A percentile compares a stretch with the other conserved stretches of the same genome.
These are phyloP conservation scores for Tiliqua scincoides DNA, from an alignment of 2,113 vertebrate genomes.

Conservation along the genomic window DNA sequence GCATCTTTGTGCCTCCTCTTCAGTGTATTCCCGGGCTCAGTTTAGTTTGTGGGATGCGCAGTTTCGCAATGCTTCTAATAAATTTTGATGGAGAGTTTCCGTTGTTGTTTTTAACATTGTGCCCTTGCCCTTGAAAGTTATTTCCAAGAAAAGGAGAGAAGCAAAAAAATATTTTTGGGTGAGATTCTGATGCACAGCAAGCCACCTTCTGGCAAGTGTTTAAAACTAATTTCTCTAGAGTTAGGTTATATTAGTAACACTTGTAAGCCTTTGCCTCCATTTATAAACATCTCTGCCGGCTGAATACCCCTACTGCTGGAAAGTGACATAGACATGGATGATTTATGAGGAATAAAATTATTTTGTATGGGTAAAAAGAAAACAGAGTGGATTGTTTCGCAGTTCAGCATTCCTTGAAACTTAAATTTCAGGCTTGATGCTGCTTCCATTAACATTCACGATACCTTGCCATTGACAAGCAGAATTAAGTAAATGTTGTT, in stretches of 20 bases:
- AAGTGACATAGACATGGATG: conserved; percentile 53
- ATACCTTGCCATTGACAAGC: conserved; percentile 31
- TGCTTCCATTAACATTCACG: conserved; percentile 56
- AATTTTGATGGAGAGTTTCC: background rate
- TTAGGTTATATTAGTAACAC: conserved; percentile 63
- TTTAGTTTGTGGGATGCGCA: background rate
- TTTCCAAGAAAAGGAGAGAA: conserved; percentile 41
- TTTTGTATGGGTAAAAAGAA: conserved; percentile 49
- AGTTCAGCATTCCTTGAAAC: conserved; percentile 46
- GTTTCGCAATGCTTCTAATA: conserved; percentile 7
- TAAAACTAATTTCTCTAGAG: conserved; percentile 37
- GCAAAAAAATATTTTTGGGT: conserved; percentile 43
- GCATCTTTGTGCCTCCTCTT: background rate
- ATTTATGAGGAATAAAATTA: conserved; percentile 64
- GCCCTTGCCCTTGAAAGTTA: background rate
- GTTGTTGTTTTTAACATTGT: background rate
- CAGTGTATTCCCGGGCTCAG: background rate
- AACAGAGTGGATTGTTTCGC: conserved; percentile 47
- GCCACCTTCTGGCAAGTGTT: conserved; percentile 44
- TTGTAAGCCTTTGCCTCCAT: conserved; percentile 43
- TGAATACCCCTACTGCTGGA: conserved; percentile 47
- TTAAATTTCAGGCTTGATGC: conserved; percentile 47
- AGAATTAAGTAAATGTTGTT: conserved; percentile 31
- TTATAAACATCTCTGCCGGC: conserved; percentile 58
- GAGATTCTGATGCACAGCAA: conserved; percentile 43